These are phyloP conservation scores for Hydrophis major DNA, from an alignment of 2,797 vertebrate genomes.

Conservation along the genomic window DNA sequence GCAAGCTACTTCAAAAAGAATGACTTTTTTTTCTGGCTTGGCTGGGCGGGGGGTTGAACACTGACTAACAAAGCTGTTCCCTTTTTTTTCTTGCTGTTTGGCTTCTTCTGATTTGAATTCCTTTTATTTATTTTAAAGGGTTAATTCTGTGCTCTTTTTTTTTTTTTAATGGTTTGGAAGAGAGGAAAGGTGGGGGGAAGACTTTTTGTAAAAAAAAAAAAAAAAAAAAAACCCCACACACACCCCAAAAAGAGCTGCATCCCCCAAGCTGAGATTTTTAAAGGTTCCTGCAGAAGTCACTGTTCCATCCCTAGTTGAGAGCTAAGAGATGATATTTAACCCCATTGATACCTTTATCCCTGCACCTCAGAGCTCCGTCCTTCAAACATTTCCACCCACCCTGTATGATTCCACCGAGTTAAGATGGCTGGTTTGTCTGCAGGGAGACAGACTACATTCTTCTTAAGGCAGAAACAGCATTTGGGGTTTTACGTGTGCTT, in stretches of 20 bases:
- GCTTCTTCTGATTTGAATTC: constrained; percentile 87
- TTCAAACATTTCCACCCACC: constrained; percentile 51
- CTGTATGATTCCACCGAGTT: constrained; percentile 77
- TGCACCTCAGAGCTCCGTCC: constrained; percentile 82
- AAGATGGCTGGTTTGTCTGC: constrained; percentile 78
- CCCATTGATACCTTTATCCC: constrained; percentile 88
- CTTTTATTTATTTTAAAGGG: constrained; percentile 69
- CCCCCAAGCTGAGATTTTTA: constrained; percentile 70
- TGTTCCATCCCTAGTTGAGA: constrained; percentile 61
- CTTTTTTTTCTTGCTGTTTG: constrained; percentile 93
- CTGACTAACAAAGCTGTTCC: constrained; percentile 90
- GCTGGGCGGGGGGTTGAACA: constrained; percentile 80
- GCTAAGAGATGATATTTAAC: constrained; percentile 76
- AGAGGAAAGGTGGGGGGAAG: constrained; percentile 14
- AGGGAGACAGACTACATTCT: constrained; percentile 78
- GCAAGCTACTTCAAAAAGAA: constrained; percentile 93
- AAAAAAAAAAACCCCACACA: constrained; percentile 26
- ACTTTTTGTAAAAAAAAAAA: constrained; percentile 56
- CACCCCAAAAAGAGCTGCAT: constrained; percentile 59
- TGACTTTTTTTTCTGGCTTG: constrained; percentile 89
- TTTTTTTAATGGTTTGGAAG: constrained; percentile 70
- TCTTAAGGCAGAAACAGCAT: constrained; percentile 93
- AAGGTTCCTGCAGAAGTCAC: constrained; percentile 67
- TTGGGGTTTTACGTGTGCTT: constrained; percentile 90
- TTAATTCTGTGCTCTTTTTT: constrained; percentile 45